Conservation (phyloP, 2,888 invertebrate genomes). For the Pegoplata infirma region DNA sequence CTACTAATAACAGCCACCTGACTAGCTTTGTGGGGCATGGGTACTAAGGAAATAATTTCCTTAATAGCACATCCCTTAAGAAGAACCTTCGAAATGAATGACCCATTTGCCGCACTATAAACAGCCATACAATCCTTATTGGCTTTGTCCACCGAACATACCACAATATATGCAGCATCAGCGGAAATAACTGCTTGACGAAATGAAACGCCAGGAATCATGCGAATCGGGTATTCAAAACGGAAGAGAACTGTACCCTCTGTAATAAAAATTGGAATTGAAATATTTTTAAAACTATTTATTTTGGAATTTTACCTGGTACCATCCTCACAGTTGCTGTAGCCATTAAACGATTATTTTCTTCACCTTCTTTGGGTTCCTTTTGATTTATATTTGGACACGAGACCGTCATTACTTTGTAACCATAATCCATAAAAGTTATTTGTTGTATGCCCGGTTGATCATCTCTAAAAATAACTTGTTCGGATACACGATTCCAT, state of each 20-base stretch:
- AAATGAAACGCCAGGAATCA: conserved; percentile 84
- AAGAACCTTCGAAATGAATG: conserved; percentile 79
- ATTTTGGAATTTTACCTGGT: conserved; percentile 81
- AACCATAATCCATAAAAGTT: conserved; percentile 77
- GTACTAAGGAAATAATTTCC: conserved; percentile 87
- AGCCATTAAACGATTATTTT: conserved; percentile 82
- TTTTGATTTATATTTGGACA: conserved; percentile 78
- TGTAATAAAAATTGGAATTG: conserved; percentile 68
- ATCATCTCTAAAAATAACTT: conserved; percentile 85
- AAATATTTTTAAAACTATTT: not conserved
- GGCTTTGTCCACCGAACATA: conserved; percentile 89
- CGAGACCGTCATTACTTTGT: conserved; percentile 77
- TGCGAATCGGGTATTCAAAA: conserved; percentile 89
- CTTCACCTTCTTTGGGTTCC: conserved; percentile 81
- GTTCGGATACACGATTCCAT: conserved; percentile 89
- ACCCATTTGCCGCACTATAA: conserved; percentile 89
- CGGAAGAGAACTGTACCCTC: conserved; percentile 88
- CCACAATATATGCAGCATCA: conserved; percentile 88
- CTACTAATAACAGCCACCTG: conserved; percentile 93
- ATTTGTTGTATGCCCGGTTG: conserved; percentile 81
- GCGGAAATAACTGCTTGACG: conserved; percentile 88
- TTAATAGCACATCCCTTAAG: conserved; percentile 80
- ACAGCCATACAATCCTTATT: conserved; percentile 90
- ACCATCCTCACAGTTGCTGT: conserved; percentile 84
- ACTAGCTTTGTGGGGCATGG: conserved; percentile 90